phyloP scores from a whole-genome alignment of 1,140 invertebrate species.

The Papilio helenus region DNA sequence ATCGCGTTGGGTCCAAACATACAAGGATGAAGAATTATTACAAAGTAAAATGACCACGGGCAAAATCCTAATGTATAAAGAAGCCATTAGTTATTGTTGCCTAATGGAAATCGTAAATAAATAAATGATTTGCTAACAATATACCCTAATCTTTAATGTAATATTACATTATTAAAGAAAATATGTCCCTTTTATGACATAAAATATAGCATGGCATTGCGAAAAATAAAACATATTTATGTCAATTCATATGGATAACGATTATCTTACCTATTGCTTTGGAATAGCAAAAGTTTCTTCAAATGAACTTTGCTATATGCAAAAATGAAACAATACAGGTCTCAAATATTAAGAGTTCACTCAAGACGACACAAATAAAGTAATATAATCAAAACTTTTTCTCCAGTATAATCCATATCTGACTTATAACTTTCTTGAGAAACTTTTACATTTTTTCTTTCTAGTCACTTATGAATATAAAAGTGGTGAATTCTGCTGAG shows the following conservation, averaged over 20 bases:
- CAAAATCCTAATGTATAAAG: slow-evolving; percentile 23
- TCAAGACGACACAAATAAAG: neutral
- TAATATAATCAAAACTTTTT: neutral
- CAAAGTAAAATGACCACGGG: slow-evolving; percentile 33
- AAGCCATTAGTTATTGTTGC: slow-evolving; percentile 24
- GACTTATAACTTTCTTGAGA: slow-evolving; percentile 21
- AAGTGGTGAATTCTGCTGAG: slow-evolving; percentile 38
- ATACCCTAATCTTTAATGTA: neutral
- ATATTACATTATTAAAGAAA: neutral
- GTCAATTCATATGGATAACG: neutral
- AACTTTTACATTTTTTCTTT: slow-evolving; percentile 33
- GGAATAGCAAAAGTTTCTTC: neutral
- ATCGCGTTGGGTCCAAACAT: neutral
- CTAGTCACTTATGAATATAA: slow-evolving; percentile 30
- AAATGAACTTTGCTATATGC: slow-evolving; percentile 1
- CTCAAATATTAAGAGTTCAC: neutral
- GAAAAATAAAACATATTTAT: neutral
- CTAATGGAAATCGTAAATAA: slow-evolving; percentile 24
- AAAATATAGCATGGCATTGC: neutral
- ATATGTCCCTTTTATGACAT: neutral
- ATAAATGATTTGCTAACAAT: slow-evolving; percentile 15
- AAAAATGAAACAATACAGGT: neutral
- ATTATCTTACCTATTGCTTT: neutral
- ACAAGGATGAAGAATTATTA: slow-evolving; percentile 13
- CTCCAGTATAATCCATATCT: neutral